Evolutionary conservation across 2,113 vertebrate genomes (phyloP).

Genomic region (Xiphorhynchus elegans): DNA sequence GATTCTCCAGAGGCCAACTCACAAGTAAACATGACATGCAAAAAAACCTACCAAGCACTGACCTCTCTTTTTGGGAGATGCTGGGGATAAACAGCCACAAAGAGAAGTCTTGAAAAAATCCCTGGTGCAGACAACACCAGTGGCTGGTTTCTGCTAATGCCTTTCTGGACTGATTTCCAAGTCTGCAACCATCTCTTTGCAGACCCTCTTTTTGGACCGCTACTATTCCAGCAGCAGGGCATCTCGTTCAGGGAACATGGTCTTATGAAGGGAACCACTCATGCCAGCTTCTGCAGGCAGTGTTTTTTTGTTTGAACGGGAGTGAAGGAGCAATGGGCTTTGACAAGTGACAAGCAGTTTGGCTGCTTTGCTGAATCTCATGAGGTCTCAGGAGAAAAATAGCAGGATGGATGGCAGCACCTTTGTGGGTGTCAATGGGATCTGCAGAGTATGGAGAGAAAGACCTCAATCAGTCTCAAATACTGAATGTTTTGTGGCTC

Average conservation of each 20-base stretch:
- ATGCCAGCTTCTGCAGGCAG: neutral
- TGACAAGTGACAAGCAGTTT: fast-evolving
- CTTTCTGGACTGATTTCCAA: neutral
- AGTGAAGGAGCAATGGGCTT: neutral
- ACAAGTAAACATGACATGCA: neutral
- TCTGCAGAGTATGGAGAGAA: neutral
- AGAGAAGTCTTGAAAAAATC: neutral
- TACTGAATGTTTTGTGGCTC: neutral
- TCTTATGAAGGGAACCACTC: neutral
- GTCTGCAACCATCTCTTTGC: neutral
- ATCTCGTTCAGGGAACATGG: fast-evolving
- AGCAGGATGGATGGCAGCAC: neutral
- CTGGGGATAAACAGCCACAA: neutral
- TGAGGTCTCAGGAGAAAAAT: neutral
- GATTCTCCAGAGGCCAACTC: neutral
- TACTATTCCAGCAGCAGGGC: neutral
- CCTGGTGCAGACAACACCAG: neutral
- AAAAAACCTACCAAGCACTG: neutral
- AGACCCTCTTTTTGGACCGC: neutral
- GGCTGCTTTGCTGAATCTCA: neutral
- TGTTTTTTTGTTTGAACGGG: neutral
- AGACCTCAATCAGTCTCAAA: neutral
- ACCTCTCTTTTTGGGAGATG: neutral
- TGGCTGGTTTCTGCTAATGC: neutral
- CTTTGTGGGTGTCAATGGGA: neutral